Base-by-base conservation (phyloP, 2,113 vertebrate species). In the Megaleporinus macrocephalus region DNA sequence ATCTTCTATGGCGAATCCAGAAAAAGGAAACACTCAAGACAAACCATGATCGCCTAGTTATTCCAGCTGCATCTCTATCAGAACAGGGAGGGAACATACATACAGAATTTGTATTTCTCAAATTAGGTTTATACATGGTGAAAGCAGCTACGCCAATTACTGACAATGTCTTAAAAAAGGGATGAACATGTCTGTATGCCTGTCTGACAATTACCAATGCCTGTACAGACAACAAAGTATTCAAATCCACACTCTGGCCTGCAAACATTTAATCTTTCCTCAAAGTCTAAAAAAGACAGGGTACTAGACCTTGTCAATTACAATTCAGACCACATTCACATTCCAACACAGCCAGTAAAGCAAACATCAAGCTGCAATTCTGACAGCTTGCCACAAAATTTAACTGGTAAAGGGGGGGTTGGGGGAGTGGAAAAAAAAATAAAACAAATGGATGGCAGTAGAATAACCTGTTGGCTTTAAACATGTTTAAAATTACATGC, bases 31-130 rank as follows among this genome's bases (percentile, higher is more conserved):
- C 55, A 73, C 29, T 53, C n/a, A 6, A 51, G 55, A 86, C 29
- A 81, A 71, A 74, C 27, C 73, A 86, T 69, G 68, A 83, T 73
- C 26, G 1, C 30, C 36, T 65, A 72, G 14, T 24, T 70, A 18
- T 70, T 76, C n/a, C 30, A 75, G 27, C 41, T 84, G 70, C 74
- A 84, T 80, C 69, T 73, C 76, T 7, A 73, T 73, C 76, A 83
- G 65, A 62, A 75, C 27, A 53, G 55, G 74, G 20, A 59, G 11
- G 78, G 20, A 65, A 77, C 51, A 85, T 80, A 84, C 83, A 77
- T 73, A 81, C 33, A 68, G 20, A 82, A 59, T 66, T 5, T 76
- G 18, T 78, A 66, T 47, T 71, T 6, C 63, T 70, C 63, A 49
- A 51, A 59, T 29, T 65, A 26, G 29, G 57, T 69, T 85, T 22